Evolutionary conservation across 2,888 invertebrate species (phyloP), one percentile per base, ranked within the genome.

Genomic region (Leuctra nigra): DNA sequence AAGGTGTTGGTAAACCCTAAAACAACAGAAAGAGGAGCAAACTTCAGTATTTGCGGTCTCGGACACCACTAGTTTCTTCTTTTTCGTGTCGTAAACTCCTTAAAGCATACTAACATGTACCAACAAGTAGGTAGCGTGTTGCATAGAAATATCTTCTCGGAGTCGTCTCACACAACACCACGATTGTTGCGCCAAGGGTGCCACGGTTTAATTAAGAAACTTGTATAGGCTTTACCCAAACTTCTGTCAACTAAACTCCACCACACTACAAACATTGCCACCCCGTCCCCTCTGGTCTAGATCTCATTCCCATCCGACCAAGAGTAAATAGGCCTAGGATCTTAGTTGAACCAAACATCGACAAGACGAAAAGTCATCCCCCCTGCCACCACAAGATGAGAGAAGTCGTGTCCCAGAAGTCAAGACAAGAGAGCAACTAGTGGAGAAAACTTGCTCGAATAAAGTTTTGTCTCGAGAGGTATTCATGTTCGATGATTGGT

Each of bases 121-220:
- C n/a, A n/a, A n/a, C n/a, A n/a, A n/a, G n/a, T n/a, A n/a, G n/a
- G n/a, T n/a, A n/a, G n/a, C n/a, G n/a, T n/a, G n/a, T n/a, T n/a
- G n/a, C n/a, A n/a, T n/a, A n/a, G n/a, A n/a, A n/a, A n/a, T n/a
- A n/a, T n/a, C n/a, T n/a, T n/a, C n/a, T n/a, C n/a, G n/a, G n/a
- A n/a, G n/a, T n/a, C n/a, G n/a, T n/a, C n/a, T n/a, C n/a, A n/a
- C 39, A 39, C 20, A 39, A 39, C 20, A 29, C 47, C 47, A 25
- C 47, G 25, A 47, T 47, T 47, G 47, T 47, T 47, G 47, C 47
- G 47, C 9, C 18, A 20, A 33, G 50, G 50, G 50, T 18, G 35
- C n/a, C 44, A 44, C 29, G 48, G 35, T 50, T 50, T 50, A 50
- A 50, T 50, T 50, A 50, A 50, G 35, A 35, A 50, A 50, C 50